Percentiles rank a stretch among this genome's conserved stretches.
These are phyloP conservation scores for Drosophila neoperkinsi DNA, from an alignment of 2,888 invertebrate species.

Conservation along the genomic window DNA sequence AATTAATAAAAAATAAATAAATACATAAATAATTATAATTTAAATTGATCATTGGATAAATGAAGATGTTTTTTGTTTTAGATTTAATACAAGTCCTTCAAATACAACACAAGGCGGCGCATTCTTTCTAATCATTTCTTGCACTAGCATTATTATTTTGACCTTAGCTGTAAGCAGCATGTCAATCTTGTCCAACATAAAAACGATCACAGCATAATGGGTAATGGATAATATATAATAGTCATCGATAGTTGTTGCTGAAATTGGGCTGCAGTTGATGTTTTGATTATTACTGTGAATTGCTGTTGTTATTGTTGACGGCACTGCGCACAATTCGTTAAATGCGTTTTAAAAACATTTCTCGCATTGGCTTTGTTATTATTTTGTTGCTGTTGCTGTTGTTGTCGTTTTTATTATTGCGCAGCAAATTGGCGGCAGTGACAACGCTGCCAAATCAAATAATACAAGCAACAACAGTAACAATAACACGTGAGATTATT, in stretches of 20 bases:
- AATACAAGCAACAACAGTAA: conserved; percentile 25
- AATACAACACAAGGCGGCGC: not conserved
- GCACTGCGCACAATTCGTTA: conserved; percentile 35
- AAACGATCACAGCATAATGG: not conserved
- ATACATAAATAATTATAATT: not conserved
- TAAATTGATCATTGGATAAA: not conserved
- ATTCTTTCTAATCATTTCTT: not conserved
- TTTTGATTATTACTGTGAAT: not conserved
- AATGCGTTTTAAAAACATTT: conserved; percentile 49
- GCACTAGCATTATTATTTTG: not conserved
- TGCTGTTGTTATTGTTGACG: conserved; percentile 15
- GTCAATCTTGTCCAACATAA: not conserved
- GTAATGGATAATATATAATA: not conserved
- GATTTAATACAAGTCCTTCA: not conserved
- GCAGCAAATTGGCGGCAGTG: conserved; percentile 45
- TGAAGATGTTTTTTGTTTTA: not conserved
- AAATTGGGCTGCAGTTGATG: not conserved
- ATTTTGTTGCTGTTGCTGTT: conserved; percentile 6
- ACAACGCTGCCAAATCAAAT: conserved; percentile 56
- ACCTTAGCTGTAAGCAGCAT: not conserved
- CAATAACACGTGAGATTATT: conserved; percentile 24
- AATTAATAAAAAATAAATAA: not conserved
- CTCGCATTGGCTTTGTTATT: conserved; percentile 6
- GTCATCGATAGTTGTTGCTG: not conserved
- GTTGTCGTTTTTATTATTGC: conserved; percentile 46